Conservation (phyloP, 2,113 vertebrate species). For the Petroica traversi region DNA sequence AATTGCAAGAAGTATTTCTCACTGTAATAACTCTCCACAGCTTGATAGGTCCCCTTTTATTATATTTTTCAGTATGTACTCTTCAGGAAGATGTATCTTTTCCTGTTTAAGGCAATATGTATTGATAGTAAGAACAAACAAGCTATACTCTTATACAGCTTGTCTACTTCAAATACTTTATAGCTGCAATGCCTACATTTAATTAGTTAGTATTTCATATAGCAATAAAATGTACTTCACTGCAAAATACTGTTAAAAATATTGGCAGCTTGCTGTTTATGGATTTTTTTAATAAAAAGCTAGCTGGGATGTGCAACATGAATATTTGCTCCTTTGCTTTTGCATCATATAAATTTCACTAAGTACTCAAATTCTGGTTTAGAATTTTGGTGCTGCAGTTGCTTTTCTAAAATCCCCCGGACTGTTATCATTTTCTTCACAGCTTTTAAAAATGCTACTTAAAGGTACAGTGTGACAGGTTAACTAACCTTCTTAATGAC, state of each 20-base stretch:
- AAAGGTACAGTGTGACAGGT: background rate
- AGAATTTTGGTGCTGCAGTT: background rate
- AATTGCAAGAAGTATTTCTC: background rate
- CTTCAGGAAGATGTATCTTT: background rate
- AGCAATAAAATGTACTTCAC: background rate
- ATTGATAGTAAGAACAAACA: background rate
- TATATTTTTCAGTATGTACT: background rate
- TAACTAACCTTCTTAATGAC: background rate
- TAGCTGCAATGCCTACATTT: background rate
- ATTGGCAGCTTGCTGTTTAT: background rate
- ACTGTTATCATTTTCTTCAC: background rate
- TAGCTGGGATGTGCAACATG: background rate
- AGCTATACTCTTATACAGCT: background rate
- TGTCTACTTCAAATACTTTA: background rate
- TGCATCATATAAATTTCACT: background rate
- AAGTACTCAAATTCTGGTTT: background rate
- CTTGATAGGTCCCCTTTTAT: background rate
- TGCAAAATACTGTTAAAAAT: background rate
- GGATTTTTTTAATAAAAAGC: background rate
- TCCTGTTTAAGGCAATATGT: background rate
- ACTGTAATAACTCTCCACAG: background rate
- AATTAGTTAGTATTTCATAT: background rate
- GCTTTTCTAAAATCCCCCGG: background rate
- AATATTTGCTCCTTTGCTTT: background rate
- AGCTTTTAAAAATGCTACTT: background rate